Conservation (phyloP, 2,888 invertebrate genomes). For the Tiliacea aurago region DNA sequence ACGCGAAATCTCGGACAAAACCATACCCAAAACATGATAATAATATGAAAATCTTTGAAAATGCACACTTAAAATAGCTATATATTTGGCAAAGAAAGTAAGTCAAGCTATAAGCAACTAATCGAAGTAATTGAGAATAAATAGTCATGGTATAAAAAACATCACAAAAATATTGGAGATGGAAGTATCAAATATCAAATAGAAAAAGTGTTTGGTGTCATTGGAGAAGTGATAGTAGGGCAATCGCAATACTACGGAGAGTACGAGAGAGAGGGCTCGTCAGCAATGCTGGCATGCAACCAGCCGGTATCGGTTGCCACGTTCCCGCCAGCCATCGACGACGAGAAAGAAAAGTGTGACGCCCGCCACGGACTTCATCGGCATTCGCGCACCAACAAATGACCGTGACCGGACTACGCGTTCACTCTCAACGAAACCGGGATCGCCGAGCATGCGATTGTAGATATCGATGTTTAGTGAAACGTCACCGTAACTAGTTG, state of each 20-base stretch:
- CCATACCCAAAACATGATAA: neutral
- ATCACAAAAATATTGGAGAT: slow-evolving; percentile 10
- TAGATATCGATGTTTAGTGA: slow-evolving; percentile 70
- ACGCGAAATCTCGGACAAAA: neutral
- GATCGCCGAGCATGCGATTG: slow-evolving; percentile 73
- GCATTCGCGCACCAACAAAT: slow-evolving; percentile 74
- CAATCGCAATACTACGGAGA: slow-evolving; percentile 79
- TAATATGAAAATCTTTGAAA: neutral
- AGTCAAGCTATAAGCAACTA: slow-evolving; percentile 19
- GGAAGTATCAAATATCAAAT: slow-evolving; percentile 65
- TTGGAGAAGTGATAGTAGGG: slow-evolving; percentile 87
- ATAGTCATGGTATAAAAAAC: slow-evolving; percentile 34
- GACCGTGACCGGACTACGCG: slow-evolving; percentile 82
- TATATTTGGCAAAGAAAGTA: neutral
- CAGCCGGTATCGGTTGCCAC: slow-evolving; percentile 64
- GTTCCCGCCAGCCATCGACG: slow-evolving; percentile 61
- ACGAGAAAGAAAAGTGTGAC: slow-evolving; percentile 78
- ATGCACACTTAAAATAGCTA: neutral
- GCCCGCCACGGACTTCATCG: slow-evolving; percentile 73
- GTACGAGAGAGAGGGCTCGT: slow-evolving; percentile 78
- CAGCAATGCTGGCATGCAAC: slow-evolving; percentile 61
- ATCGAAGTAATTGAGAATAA: slow-evolving; percentile 30
- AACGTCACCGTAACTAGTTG: slow-evolving; percentile 64
- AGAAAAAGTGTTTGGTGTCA: slow-evolving; percentile 72
- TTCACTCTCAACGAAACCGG: slow-evolving; percentile 83